Conservation (phyloP, 2,113 vertebrate genomes). For the Donacobius atricapilla region DNA sequence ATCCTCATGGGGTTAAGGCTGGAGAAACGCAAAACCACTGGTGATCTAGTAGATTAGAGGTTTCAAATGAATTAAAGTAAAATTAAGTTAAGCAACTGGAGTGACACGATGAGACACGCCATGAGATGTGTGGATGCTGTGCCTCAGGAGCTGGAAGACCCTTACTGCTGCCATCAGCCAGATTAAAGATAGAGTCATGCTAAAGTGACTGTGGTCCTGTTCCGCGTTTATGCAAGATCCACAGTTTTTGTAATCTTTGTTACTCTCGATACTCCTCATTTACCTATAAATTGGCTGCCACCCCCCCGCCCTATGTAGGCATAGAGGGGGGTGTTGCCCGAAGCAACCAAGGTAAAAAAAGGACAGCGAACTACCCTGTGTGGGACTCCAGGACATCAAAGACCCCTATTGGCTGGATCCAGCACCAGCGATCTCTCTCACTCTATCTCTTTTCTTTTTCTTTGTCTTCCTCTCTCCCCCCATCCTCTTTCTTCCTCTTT, state of each 20-base stretch:
- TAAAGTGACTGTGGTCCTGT: background rate
- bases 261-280: background rate
- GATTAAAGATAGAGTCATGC: background rate
- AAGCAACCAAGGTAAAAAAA: background rate
- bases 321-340: background rate
- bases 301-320: too few relatives aligned
- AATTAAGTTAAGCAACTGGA: background rate
- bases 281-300: background rate
- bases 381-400: background rate
- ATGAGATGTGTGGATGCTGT: background rate
- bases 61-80: background rate
- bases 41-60: background rate
- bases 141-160: background rate
- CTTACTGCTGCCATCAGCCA: background rate
- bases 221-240: rapidly evolving
- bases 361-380: background rate
- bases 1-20: background rate
- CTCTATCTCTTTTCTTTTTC: background rate
- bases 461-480: background rate
- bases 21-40: background rate
- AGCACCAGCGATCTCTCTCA: background rate
- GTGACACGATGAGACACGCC: background rate
- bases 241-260: background rate
- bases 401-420: background rate
- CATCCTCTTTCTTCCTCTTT: background rate